Conservation (phyloP, 2,888 invertebrate genomes). For the Himalopsyche kuldschensis region DNA sequence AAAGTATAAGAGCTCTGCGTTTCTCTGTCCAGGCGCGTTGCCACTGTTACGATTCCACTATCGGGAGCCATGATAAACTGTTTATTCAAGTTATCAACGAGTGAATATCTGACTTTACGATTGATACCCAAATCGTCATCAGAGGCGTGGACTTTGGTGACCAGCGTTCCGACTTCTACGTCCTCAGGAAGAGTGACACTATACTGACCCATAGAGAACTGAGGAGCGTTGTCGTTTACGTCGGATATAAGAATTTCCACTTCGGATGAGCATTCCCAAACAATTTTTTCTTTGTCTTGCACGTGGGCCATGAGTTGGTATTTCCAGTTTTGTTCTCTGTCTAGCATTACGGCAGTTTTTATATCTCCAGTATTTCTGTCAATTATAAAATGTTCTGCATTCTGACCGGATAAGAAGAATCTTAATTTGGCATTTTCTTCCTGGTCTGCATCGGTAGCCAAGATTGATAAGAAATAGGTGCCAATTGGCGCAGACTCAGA, state of each 20-base stretch:
- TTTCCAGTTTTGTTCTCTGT: constrained; percentile 74
- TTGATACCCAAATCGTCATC: constrained; percentile 79
- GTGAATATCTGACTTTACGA: constrained; percentile 79
- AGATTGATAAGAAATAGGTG: constrained; percentile 70
- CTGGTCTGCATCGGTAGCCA: constrained; percentile 84
- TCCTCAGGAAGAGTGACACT: constrained; percentile 85
- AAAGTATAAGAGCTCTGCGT: constrained; percentile 81
- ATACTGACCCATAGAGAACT: constrained; percentile 73
- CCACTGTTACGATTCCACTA: constrained; percentile 84
- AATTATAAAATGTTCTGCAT: constrained; percentile 76
- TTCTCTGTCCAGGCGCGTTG: constrained; percentile 85
- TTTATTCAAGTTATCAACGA: constrained; percentile 62
- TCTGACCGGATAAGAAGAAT: constrained; percentile 79
- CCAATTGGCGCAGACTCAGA: constrained; percentile 75
- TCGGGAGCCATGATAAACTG: constrained; percentile 80
- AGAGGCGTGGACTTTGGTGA: constrained; percentile 83
- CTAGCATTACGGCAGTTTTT: constrained; percentile 71
- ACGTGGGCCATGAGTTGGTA: constrained; percentile 81
- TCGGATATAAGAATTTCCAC: constrained; percentile 75
- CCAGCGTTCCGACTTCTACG: constrained; percentile 82
- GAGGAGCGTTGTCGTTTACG: constrained; percentile 85
- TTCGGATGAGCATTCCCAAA: constrained; percentile 80
- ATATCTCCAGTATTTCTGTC: constrained; percentile 79
- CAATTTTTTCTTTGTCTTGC: constrained; percentile 76
- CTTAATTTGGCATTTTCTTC: constrained; percentile 74